phyloP scores from a whole-genome alignment of 2,888 invertebrate species.

The Proisotoma minuta region DNA sequence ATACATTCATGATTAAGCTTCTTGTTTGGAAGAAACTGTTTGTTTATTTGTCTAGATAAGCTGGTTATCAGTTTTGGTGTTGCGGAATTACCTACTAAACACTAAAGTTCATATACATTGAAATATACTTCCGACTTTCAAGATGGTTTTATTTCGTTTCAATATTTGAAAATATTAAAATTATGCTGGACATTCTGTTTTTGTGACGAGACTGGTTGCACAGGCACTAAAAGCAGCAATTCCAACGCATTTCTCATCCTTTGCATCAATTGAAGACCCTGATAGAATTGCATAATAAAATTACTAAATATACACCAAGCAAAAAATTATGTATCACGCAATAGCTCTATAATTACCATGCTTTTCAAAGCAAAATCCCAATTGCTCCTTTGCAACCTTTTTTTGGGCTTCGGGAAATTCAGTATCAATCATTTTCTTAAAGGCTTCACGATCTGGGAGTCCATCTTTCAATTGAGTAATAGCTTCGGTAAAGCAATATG shows the following conservation, averaged over 20 bases:
- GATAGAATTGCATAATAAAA: neutral
- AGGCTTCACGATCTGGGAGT: slow-evolving; percentile 29
- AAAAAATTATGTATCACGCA: neutral
- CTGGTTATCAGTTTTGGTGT: no score
- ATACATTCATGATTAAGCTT: no score
- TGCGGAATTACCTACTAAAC: no score
- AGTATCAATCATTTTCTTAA: slow-evolving; percentile 24
- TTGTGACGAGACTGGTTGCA: slow-evolving; percentile 31
- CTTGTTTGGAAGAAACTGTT: no score
- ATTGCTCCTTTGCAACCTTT: slow-evolving; percentile 17
- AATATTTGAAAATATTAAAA: neutral
- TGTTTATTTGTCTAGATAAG: no score
- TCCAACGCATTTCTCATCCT: slow-evolving; percentile 24
- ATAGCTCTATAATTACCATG: slow-evolving; percentile 14
- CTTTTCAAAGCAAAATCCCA: slow-evolving; percentile 25
- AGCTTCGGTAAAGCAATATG: slow-evolving; percentile 32
- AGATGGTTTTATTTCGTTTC: no score
- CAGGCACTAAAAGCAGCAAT: slow-evolving; percentile 34
- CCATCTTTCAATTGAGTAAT: slow-evolving; percentile 32
- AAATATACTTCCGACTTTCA: no score
- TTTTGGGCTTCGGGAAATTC: slow-evolving; percentile 29
- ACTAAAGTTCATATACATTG: no score
- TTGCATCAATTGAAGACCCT: slow-evolving; percentile 24
- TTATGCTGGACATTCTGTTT: slow-evolving; percentile 15
- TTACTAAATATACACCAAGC: neutral